Conservation (phyloP, 2,797 vertebrate genomes). For the Erpetoichthys calabaricus region DNA sequence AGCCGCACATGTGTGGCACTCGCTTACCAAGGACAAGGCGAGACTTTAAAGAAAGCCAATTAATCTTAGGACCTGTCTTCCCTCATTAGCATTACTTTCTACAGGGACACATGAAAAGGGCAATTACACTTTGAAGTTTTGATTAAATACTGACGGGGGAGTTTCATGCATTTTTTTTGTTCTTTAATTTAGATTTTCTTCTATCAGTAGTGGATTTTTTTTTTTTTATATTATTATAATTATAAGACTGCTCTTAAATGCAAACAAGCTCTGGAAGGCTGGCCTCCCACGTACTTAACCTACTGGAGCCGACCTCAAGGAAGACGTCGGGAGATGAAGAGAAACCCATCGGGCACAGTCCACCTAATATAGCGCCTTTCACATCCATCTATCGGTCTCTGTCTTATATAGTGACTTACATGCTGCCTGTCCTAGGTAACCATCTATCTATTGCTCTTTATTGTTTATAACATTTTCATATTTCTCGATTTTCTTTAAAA, state of each 20-base stretch:
- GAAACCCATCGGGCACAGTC: too few species aligned
- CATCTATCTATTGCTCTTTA: too few species aligned
- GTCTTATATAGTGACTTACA: too few species aligned
- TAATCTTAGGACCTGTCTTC: constrained; percentile 42
- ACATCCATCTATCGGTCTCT: too few species aligned
- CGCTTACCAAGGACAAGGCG: constrained; percentile 35
- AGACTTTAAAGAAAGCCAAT: constrained; percentile 39
- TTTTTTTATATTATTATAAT: constrained; percentile 11
- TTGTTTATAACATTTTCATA: too few species aligned
- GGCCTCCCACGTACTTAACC: constrained; percentile 8
- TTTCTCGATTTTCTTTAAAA: too few species aligned
- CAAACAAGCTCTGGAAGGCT: constrained; percentile 6
- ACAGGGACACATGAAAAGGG: constrained; percentile 44
- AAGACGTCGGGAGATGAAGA: too few species aligned
- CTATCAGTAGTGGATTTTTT: constrained; percentile 18
- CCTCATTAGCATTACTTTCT: constrained; percentile 39
- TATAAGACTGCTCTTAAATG: background rate
- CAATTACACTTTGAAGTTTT: constrained; percentile 50
- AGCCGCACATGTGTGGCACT: constrained; percentile 13
- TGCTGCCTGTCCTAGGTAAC: too few species aligned
- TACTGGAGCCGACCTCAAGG: background rate
- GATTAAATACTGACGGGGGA: constrained; percentile 39
- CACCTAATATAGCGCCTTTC: too few species aligned
- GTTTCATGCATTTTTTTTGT: constrained; percentile 18
- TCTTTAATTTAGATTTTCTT: constrained; percentile 17